These are phyloP conservation scores for Cheilosia vulpina DNA, from an alignment of 2,888 invertebrate genomes.

Conservation along the genomic window DNA sequence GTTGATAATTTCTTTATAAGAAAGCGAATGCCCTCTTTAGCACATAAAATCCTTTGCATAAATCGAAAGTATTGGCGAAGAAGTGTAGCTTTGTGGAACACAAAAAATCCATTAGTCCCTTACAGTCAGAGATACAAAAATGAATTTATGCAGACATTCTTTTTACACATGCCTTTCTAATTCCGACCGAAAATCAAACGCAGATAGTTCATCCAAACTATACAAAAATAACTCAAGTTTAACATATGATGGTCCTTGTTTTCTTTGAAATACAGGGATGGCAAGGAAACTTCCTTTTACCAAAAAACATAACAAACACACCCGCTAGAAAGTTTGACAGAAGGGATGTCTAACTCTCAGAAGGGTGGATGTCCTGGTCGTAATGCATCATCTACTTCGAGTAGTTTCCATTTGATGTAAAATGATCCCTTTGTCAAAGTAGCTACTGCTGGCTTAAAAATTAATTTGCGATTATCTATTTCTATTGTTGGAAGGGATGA, in stretches of 20 bases:
- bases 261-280: not conserved
- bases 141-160: not conserved
- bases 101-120: constrained; percentile 52
- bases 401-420: constrained; percentile 43
- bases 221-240: constrained; percentile 16
- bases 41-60: constrained; percentile 1
- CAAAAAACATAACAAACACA: constrained; percentile 28
- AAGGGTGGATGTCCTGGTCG: constrained; percentile 44
- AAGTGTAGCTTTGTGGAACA: constrained; percentile 26
- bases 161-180: not conserved
- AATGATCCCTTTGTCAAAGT: constrained; percentile 56
- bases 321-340: constrained; percentile 12
- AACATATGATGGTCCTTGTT: constrained; percentile 18
- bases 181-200: constrained; percentile 12
- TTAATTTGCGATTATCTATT: constrained; percentile 83
- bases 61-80: not conserved
- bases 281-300: constrained; percentile 6
- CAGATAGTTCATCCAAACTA: constrained; percentile 12
- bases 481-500: constrained; percentile 77
- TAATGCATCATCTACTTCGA: constrained; percentile 46
- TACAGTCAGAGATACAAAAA: not conserved
- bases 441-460: constrained; percentile 78
- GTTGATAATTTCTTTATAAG: constrained; percentile 31
- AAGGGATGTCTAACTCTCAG: constrained; percentile 27
- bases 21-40: constrained; percentile 1